Evolutionary conservation across 2,797 vertebrate genomes (phyloP).

Genomic region (Anabas testudineus): DNA sequence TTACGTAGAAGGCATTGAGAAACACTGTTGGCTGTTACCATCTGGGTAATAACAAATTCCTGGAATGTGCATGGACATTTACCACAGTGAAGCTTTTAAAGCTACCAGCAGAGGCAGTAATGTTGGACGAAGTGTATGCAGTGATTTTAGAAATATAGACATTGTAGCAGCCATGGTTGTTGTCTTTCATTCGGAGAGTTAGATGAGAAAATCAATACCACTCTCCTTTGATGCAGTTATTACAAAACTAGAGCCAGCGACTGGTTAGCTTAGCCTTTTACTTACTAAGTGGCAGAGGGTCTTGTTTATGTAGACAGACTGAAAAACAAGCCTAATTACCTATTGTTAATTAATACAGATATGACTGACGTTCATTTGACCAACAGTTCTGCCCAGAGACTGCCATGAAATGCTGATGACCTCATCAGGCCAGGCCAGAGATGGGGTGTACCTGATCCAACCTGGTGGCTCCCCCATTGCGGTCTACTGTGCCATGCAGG

Average conservation of each 20-base stretch:
- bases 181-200: background rate
- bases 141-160: background rate
- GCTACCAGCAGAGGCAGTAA: background rate
- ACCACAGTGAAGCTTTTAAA: background rate
- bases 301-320: background rate
- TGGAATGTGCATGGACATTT: slow-evolving; percentile 2
- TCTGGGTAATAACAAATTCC: slow-evolving; percentile 2
- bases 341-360: background rate
- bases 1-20: slow-evolving; percentile 20
- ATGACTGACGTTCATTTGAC: slow-evolving; percentile 30
- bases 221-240: too few relatives aligned
- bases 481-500: slow-evolving; percentile 89
- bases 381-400: slow-evolving; percentile 85
- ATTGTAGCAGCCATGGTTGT: background rate
- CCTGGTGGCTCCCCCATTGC: slow-evolving; percentile 82
- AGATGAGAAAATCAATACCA: background rate
- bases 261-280: too few relatives aligned
- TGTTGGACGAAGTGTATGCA: too few relatives aligned
- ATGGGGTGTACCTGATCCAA: slow-evolving; percentile 89
- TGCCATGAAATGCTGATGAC: slow-evolving; percentile 89
- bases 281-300: background rate
- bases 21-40: slow-evolving; percentile 11
- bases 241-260: too few relatives aligned
- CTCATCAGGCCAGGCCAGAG: slow-evolving; percentile 83
- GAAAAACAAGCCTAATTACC: background rate